Evolutionary conservation across 2,113 vertebrate genomes (phyloP).

Genomic region (Ciconia boyciana): DNA sequence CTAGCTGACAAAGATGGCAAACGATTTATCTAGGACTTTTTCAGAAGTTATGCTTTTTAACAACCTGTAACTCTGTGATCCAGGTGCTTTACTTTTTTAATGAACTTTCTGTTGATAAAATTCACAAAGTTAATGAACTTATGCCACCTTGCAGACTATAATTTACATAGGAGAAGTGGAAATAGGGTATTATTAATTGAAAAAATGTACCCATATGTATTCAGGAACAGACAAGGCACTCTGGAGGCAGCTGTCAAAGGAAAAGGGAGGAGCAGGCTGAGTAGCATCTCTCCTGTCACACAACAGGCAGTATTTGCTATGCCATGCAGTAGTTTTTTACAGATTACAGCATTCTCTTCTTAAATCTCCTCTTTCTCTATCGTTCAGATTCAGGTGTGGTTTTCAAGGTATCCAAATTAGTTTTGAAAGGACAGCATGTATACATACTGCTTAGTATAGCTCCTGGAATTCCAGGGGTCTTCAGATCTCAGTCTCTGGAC

Average conservation of each 20-base stretch:
- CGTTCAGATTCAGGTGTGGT: background rate
- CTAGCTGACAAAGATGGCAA: background rate
- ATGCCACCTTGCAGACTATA: background rate
- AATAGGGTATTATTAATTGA: background rate
- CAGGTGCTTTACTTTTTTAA: background rate
- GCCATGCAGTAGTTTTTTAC: background rate
- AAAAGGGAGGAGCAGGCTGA: background rate
- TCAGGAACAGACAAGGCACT: background rate
- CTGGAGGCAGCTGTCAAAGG: background rate
- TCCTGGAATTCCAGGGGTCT: background rate
- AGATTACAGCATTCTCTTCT: background rate
- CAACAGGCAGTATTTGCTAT: background rate
- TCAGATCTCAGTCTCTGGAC: background rate
- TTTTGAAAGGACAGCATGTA: background rate
- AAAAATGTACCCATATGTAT: background rate
- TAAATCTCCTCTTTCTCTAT: background rate
- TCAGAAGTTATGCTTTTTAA: background rate
- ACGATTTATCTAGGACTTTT: background rate
- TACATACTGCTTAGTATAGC: background rate
- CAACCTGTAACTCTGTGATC: background rate
- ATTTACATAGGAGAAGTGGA: background rate
- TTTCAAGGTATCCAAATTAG: background rate
- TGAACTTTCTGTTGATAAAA: background rate
- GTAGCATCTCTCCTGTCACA: background rate
- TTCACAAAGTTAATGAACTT: background rate